These are phyloP conservation scores for Calonectris borealis DNA, from an alignment of 2,113 vertebrate genomes.

Conservation along the genomic window DNA sequence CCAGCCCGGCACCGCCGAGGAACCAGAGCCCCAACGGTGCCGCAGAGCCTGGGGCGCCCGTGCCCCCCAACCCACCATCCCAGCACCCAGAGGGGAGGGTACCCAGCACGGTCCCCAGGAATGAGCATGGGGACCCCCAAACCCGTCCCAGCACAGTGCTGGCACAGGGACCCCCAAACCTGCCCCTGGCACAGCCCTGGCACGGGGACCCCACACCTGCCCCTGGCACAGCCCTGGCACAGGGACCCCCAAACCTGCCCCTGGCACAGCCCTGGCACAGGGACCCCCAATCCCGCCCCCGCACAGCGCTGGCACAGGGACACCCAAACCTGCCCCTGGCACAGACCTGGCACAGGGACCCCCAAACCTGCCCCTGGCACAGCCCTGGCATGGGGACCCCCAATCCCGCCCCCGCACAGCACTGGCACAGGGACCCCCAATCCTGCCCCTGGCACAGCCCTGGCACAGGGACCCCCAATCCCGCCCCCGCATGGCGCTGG, in stretches of 20 bases:
- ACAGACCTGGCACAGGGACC: too few relatives aligned
- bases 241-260: not conserved
- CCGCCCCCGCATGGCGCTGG: not conserved
- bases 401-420: not conserved
- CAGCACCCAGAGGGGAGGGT: too few relatives aligned
- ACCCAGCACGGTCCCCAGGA: not conserved
- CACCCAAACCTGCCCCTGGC: too few relatives aligned
- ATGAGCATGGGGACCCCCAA: not conserved
- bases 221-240: not conserved
- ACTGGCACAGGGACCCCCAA: not conserved
- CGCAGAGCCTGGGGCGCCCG: rapidly evolving
- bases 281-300: not conserved
- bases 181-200: too few relatives aligned
- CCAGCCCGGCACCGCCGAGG: not conserved
- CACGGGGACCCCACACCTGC: not conserved
- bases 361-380: not conserved
- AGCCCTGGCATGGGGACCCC: not conserved
- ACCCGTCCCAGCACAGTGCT: not conserved
- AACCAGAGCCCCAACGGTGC: not conserved
- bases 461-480: not conserved
- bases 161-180: not conserved
- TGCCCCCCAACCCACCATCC: not conserved
- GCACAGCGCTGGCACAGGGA: too few relatives aligned
- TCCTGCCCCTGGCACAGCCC: too few relatives aligned
- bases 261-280: too few relatives aligned